A percentile compares a stretch with the other conserved stretches of the same genome.
These are phyloP conservation scores for Dendronephthya gigantea DNA, from an alignment of 64 coral and sea anemone species.

Conservation along the genomic window DNA sequence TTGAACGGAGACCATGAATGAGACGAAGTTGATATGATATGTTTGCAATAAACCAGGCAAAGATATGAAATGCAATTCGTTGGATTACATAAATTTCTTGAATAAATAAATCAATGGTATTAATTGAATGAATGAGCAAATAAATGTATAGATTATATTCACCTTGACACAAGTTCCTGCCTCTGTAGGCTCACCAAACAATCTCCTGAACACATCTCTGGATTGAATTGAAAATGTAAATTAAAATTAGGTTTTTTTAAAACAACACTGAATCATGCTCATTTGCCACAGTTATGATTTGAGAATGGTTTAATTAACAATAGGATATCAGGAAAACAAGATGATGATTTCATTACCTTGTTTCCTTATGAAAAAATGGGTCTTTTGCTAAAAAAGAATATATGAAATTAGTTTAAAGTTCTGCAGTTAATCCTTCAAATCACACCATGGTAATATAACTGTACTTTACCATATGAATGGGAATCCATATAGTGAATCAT, in stretches of 20 bases:
- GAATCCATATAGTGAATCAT: slow-evolving; percentile 13
- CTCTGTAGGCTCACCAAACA: not conserved
- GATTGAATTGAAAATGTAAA: not conserved
- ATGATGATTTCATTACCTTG: not conserved
- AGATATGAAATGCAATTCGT: no score
- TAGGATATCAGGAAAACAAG: not conserved
- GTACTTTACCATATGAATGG: not conserved
- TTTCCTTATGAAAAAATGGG: slow-evolving; percentile 19
- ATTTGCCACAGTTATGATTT: not conserved
- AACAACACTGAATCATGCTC: not conserved
- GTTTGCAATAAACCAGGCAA: no score
- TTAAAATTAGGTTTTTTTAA: not conserved
- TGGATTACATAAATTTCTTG: no score
- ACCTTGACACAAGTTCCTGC: slow-evolving; percentile 9
- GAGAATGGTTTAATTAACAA: not conserved
- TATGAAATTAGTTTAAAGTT: no score
- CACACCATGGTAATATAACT: no score
- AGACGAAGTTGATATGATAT: no score
- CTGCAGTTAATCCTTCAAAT: no score
- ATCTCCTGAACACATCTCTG: slow-evolving; percentile 11
- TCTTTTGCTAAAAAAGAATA: not conserved
- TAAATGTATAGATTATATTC: not conserved
- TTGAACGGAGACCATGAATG: not conserved
- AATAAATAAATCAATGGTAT: no score
- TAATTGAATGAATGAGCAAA: no score